Percentiles rank a stretch among this genome's conserved stretches.
Evolutionary conservation across 2,888 invertebrate species (phyloP).

Genomic region (Ecliptopera silaceata): DNA sequence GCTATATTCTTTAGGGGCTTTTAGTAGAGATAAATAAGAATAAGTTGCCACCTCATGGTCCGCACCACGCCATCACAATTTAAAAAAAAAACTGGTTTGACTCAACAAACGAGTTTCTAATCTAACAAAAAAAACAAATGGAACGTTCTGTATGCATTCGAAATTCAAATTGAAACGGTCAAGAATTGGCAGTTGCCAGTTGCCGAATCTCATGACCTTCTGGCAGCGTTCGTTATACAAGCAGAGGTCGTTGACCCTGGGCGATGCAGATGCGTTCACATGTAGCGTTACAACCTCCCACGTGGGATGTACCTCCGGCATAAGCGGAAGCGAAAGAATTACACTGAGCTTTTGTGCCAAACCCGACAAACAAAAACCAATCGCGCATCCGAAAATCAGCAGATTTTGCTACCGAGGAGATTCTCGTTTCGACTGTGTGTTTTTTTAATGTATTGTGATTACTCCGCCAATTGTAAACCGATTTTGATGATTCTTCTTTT

Average conservation of each 20-base stretch:
- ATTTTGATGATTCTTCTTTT: too few relatives aligned
- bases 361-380: not conserved
- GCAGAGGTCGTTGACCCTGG: conserved; percentile 59
- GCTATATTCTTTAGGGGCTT: not conserved
- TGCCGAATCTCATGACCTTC: conserved; percentile 71
- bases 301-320: conserved; percentile 50
- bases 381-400: too few relatives aligned
- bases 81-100: conserved; percentile 17
- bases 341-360: not conserved
- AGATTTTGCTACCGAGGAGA: too few relatives aligned
- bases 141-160: conserved; percentile 34
- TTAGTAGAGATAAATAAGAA: conserved; percentile 8
- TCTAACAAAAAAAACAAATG: conserved; percentile 34
- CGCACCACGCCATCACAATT: conserved; percentile 21
- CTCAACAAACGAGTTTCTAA: conserved; percentile 33
- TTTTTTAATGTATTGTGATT: too few relatives aligned
- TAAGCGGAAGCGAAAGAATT: conserved; percentile 43
- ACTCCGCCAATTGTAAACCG: too few relatives aligned
- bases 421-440: too few relatives aligned
- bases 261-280: conserved; percentile 80
- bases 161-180: conserved; percentile 40
- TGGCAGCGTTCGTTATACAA: conserved; percentile 64
- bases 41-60: conserved; percentile 8
- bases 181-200: conserved; percentile 60
- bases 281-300: conserved; percentile 79